phyloP scores from a whole-genome alignment of 2,113 vertebrate genomes.

The Siniperca knerii region DNA sequence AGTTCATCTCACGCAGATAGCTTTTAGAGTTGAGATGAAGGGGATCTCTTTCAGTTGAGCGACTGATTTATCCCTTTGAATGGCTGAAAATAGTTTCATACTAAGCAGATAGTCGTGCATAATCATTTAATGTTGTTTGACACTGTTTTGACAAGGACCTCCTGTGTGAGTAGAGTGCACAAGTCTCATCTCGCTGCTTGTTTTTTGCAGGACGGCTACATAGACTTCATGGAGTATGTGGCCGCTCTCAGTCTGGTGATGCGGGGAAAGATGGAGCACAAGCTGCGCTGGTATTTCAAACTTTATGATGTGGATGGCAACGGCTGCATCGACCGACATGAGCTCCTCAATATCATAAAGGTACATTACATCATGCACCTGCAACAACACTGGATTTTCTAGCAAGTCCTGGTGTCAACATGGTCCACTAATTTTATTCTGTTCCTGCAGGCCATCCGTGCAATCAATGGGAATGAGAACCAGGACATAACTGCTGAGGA shows the following conservation, averaged over 20 bases:
- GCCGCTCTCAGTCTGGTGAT: slow-evolving; percentile 93
- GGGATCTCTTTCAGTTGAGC: not conserved
- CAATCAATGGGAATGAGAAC: slow-evolving; percentile 88
- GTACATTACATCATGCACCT: slow-evolving; percentile 60
- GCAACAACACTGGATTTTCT: not conserved
- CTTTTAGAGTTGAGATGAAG: not conserved
- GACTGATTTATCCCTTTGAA: slow-evolving; percentile 3
- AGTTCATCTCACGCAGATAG: slow-evolving; percentile 2
- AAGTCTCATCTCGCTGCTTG: not conserved
- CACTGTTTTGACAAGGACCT: not conserved
- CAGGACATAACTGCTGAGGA: slow-evolving; percentile 87
- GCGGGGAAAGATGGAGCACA: slow-evolving; percentile 95
- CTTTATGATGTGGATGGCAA: slow-evolving; percentile 95
- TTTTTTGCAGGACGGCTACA: slow-evolving; percentile 88
- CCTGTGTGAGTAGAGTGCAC: too few relatives aligned
- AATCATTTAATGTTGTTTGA: not conserved
- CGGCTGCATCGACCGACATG: slow-evolving; percentile 92
- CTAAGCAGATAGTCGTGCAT: not conserved
- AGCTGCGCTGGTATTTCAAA: slow-evolving; percentile 94
- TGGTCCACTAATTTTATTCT: not conserved
- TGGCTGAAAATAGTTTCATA: not conserved
- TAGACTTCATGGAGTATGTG: slow-evolving; percentile 95
- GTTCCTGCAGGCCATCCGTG: slow-evolving; percentile 87
- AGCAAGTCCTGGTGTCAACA: not conserved
- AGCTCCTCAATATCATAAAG: slow-evolving; percentile 94